Evolutionary conservation across 2,888 invertebrate species (phyloP).

Genomic region (Noctua janthe): DNA sequence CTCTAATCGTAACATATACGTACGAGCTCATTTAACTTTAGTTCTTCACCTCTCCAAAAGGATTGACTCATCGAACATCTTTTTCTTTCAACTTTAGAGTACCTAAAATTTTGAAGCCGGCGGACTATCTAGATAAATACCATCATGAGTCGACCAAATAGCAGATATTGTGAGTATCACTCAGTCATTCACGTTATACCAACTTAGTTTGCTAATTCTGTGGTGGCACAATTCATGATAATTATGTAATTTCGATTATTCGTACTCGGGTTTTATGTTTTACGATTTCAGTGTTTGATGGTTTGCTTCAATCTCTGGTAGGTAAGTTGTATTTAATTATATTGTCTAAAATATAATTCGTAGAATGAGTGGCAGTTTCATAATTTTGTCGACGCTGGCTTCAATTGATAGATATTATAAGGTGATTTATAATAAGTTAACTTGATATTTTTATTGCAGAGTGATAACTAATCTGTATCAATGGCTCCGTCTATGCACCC

Average conservation of each 20-base stretch:
- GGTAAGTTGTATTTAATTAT: conserved; percentile 67
- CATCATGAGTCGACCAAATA: conserved; percentile 68
- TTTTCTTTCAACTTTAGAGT: conserved; percentile 83
- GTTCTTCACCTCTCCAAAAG: conserved; percentile 66
- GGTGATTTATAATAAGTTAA: conserved; percentile 15
- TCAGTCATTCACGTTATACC: conserved; percentile 62
- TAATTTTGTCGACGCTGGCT: conserved; percentile 75
- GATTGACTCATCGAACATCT: conserved; percentile 68
- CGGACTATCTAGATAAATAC: conserved; percentile 75
- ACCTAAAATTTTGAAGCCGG: conserved; percentile 76
- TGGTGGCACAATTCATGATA: conserved; percentile 17
- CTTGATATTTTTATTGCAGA: conserved; percentile 71
- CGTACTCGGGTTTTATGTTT: conserved; percentile 26
- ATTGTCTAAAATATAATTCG: conserved; percentile 53
- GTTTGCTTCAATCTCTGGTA: conserved; percentile 49
- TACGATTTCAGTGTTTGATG: conserved; percentile 36
- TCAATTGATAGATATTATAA: conserved; percentile 61
- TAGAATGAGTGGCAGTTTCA: conserved; percentile 77
- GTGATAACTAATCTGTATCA: conserved; percentile 55
- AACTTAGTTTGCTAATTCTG: conserved; percentile 24
- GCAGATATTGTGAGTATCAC: conserved; percentile 83
- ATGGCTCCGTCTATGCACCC: conserved; percentile 84
- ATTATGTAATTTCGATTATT: conserved; percentile 10
- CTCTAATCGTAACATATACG: conserved; percentile 1
- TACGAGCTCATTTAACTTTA: conserved; percentile 48